Evolutionary conservation across 2,113 vertebrate genomes (phyloP), one percentile per base, ranked within the genome.

Genomic region (Eleginops maclovinus): DNA sequence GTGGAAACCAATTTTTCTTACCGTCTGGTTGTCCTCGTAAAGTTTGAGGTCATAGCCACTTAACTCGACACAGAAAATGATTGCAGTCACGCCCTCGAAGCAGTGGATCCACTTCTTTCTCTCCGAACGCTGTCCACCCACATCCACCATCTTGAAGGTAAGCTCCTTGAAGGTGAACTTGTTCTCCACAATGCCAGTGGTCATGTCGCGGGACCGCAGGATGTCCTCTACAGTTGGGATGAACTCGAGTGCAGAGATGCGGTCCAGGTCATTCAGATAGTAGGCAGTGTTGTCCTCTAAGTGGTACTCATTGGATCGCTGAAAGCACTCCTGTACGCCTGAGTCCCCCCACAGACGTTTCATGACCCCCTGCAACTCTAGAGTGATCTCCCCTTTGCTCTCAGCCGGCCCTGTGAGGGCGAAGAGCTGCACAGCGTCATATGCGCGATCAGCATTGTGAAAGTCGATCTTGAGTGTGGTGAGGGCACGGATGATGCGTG

Each of bases 161-260:
- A 99, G 98, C 95, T 99, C 98, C 93, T 99, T 99, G 95, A 99
- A 99, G 90, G 98, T 99, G 95, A 99, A 99, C 92, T 99, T 99
- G 92, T 99, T 99, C 93, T 99, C 98, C 90, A 99, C 98, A 41
- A 99, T 99, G 86, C 98, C 98, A 0, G 98, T 99, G 88, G 98
- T 99, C 98, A 99, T 99, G 94, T 99, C 98, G 51, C 98, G 96
- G 73, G 98, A 99, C 64, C 98, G 96, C 62, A 99, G 94, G 93
- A 99, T 99, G 88, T 99, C 98, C 94, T 99, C 98, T 0, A 99
- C 98, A 0, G 98, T 99, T 40, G 98, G 98, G 92, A 99, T 97
- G 88, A 96, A 99, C 93, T 99, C 98, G 2, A 93, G 76, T 0
- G 98, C 96, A 0, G 98, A 98, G 67, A 99, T 99, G 84, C 98